phyloP scores from a whole-genome alignment of 2,888 invertebrate species.

The Scaptomyza caliginosa region DNA sequence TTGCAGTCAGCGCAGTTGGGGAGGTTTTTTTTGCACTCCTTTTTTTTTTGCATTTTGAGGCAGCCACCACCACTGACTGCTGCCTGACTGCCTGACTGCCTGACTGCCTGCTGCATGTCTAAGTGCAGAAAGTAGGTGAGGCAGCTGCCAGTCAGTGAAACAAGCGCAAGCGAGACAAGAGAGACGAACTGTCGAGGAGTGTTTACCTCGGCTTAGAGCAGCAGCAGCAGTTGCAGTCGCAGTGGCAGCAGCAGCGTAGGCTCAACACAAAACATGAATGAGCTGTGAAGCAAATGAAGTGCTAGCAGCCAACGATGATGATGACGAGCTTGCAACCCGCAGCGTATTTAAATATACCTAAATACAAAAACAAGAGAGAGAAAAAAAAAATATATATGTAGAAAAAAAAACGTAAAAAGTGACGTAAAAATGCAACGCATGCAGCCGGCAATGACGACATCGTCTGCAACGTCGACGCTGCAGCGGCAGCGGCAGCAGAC shows the following conservation, averaged over 20 bases:
- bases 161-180: slow-evolving; percentile 48
- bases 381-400: too few relatives aligned
- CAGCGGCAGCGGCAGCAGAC: slow-evolving; percentile 22
- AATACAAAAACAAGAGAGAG: slow-evolving; percentile 21
- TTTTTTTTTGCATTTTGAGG: slow-evolving; percentile 29
- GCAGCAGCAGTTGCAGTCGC: background rate
- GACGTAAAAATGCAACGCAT: slow-evolving; percentile 68
- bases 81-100: slow-evolving; percentile 13
- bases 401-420: slow-evolving; percentile 39
- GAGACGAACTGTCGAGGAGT: slow-evolving; percentile 54
- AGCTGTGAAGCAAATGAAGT: slow-evolving; percentile 81
- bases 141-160: slow-evolving; percentile 53
- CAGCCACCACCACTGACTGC: slow-evolving; percentile 63
- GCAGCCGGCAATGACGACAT: slow-evolving; percentile 56
- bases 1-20: slow-evolving; percentile 51
- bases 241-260: slow-evolving; percentile 49
- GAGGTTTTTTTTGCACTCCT: slow-evolving; percentile 46
- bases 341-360: slow-evolving; percentile 77
- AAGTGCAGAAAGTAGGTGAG: slow-evolving; percentile 78
- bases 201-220: slow-evolving; percentile 75
- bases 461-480: slow-evolving; percentile 39
- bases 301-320: slow-evolving; percentile 49
- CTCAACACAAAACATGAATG: slow-evolving; percentile 78
- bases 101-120: slow-evolving; percentile 48
- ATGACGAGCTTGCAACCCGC: slow-evolving; percentile 64